Evolutionary conservation across 2,113 vertebrate genomes (phyloP), one percentile per base, ranked within the genome.

Genomic region (Lipophrys pholis): DNA sequence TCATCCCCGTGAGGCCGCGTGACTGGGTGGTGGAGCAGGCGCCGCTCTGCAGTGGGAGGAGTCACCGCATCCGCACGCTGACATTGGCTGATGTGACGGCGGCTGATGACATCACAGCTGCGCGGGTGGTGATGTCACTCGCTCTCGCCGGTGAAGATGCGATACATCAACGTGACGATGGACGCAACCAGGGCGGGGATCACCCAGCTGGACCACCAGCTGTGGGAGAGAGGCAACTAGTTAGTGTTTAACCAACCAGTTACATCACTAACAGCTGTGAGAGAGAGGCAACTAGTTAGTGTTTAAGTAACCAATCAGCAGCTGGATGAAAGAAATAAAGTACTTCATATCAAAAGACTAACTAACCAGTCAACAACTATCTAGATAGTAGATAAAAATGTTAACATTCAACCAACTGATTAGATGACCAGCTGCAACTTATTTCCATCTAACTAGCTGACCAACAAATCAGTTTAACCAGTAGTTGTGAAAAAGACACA

Each of bases 151-250:
- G 86, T 86, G 80, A 93, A 96, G 51, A 94, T 46, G 61, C 91
- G 96, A 80, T 98, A 99, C 90, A 97, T 86, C 68, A 98, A 46
- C 2, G 95, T 96, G 61, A 95, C 91, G 0, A 94, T 86, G 73
- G 92, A 55, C 0, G 96, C 97, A 0, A 83, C 94, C 81, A 97
- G 58, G 17, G 76, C 90, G 0, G 97, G 96, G 57, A 99, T 94
- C 83, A 97, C 69, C 95, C 94, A 95, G 84, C 83, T 96, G 55
- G 91, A 89, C 96, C 95, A 98, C 14, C 91, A 96, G 80, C 96
- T 97, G 80, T n/a, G 69, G 57, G 77, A 81, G 1, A 69, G 11
- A 49, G 30, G 21, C 21, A 30, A 30, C 21, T 30, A 30, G 21
- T 30, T 30, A 30, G 2, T 16, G 21, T 8, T 49, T 7, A 8